phyloP scores from a whole-genome alignment of 2,888 invertebrate species.

The Eudasyphora cyanicolor region DNA sequence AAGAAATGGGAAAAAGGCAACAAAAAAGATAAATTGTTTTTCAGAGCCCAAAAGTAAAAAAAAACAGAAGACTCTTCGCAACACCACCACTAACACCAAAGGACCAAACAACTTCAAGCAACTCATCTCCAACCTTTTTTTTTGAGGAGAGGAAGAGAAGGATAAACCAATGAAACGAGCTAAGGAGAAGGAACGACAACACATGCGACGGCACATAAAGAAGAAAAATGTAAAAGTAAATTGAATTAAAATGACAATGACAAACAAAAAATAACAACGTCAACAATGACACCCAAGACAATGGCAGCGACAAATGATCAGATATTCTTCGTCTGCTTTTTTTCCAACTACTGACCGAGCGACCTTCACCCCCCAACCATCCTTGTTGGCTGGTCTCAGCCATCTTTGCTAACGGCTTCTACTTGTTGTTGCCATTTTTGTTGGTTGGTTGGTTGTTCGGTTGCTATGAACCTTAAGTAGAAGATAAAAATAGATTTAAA shows the following conservation, averaged over 20 bases:
- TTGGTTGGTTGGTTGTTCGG: too few species aligned
- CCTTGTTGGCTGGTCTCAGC: too few species aligned
- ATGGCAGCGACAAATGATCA: constrained; percentile 30
- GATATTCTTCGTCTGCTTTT: not conserved
- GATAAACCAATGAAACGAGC: too few species aligned
- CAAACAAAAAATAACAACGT: constrained; percentile 40
- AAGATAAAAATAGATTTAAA: not conserved
- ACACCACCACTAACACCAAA: not conserved
- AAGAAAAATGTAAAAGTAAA: constrained; percentile 43
- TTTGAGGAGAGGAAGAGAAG: not conserved
- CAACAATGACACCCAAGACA: constrained; percentile 32
- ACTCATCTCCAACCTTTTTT: too few species aligned
- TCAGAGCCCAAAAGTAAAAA: constrained; percentile 27
- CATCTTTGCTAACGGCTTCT: not conserved
- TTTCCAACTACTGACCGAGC: not conserved
- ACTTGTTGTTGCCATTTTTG: not conserved
- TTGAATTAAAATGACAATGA: constrained; percentile 59
- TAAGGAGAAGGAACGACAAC: not conserved
- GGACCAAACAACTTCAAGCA: too few species aligned
- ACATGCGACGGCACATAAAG: not conserved
- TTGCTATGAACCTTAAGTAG: not conserved
- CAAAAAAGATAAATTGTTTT: constrained; percentile 38
- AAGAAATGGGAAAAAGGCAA: not conserved
- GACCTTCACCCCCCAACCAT: not conserved
- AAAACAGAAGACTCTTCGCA: not conserved